Evolutionary conservation across 2,113 vertebrate genomes (phyloP).

Genomic region (Sialia sialis): DNA sequence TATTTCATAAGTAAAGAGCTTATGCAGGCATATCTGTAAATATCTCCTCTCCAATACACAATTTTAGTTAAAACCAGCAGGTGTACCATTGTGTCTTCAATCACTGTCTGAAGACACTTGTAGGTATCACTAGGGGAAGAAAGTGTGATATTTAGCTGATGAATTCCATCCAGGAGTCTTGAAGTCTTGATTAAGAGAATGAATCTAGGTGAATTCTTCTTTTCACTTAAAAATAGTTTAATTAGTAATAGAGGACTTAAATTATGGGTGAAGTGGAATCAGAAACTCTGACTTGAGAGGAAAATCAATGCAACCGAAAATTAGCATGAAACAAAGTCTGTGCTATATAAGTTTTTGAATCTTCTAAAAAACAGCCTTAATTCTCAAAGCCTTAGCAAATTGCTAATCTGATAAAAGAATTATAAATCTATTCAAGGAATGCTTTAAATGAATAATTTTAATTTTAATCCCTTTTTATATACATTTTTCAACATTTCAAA

Average conservation of each 20-base stretch:
- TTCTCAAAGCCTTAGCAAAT: not conserved
- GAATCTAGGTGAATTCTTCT: not conserved
- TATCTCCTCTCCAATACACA: not conserved
- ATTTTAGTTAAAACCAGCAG: not conserved
- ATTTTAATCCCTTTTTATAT: slow-evolving; percentile 36
- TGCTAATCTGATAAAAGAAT: not conserved
- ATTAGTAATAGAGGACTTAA: not conserved
- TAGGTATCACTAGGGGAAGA: not conserved
- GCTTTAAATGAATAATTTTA: not conserved
- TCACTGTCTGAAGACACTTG: not conserved
- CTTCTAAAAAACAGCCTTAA: not conserved
- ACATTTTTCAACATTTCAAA: slow-evolving; percentile 35
- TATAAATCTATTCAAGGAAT: not conserved
- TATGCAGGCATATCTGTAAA: not conserved
- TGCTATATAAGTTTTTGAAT: not conserved
- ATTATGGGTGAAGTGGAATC: not conserved
- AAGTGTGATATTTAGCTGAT: not conserved
- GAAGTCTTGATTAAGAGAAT: not conserved
- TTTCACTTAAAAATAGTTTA: not conserved
- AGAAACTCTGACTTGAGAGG: not conserved
- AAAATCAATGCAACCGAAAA: not conserved
- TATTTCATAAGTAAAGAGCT: not conserved
- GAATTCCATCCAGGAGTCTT: not conserved
- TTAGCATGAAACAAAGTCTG: not conserved
- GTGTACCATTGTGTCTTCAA: not conserved